These are phyloP conservation scores for Dunckerocampus dactyliophorus DNA, from an alignment of 2,113 vertebrate genomes.

Conservation along the genomic window DNA sequence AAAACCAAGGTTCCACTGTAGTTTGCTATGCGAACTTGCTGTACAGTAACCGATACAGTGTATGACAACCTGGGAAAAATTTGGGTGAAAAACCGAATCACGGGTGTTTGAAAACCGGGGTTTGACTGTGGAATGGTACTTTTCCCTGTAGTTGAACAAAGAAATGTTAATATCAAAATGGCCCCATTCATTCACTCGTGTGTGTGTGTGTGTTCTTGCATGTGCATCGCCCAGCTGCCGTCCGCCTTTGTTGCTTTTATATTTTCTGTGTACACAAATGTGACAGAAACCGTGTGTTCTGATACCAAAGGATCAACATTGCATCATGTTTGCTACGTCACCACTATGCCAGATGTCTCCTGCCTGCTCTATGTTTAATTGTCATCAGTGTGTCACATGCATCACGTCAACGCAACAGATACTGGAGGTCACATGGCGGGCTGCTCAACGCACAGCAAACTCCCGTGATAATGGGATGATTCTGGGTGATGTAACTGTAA, in stretches of 20 bases:
- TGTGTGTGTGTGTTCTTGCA: background rate
- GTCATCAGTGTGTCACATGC: constrained; percentile 55
- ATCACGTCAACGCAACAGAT: constrained; percentile 44
- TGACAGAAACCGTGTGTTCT: constrained; percentile 25
- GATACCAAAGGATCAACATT: constrained; percentile 35
- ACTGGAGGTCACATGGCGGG: constrained; percentile 28
- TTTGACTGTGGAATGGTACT: too few species aligned
- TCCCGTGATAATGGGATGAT: constrained; percentile 29
- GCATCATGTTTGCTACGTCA: constrained; percentile 25
- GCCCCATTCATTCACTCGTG: background rate
- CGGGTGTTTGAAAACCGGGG: too few species aligned
- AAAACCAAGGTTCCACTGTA: too few species aligned
- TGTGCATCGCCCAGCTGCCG: background rate
- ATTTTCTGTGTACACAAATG: constrained; percentile 3
- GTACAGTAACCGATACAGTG: too few species aligned
- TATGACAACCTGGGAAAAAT: too few species aligned
- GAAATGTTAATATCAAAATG: background rate
- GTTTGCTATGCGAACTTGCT: too few species aligned
- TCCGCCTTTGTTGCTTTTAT: background rate
- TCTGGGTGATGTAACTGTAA: constrained; percentile 25
- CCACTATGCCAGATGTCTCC: constrained; percentile 47
- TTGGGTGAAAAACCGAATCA: too few species aligned
- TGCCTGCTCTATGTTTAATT: constrained; percentile 43
- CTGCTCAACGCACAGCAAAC: constrained; percentile 43
- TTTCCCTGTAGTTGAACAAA: too few species aligned